phyloP scores from a whole-genome alignment of 1,140 invertebrate genomes.

The Caligus rogercresseyi region DNA sequence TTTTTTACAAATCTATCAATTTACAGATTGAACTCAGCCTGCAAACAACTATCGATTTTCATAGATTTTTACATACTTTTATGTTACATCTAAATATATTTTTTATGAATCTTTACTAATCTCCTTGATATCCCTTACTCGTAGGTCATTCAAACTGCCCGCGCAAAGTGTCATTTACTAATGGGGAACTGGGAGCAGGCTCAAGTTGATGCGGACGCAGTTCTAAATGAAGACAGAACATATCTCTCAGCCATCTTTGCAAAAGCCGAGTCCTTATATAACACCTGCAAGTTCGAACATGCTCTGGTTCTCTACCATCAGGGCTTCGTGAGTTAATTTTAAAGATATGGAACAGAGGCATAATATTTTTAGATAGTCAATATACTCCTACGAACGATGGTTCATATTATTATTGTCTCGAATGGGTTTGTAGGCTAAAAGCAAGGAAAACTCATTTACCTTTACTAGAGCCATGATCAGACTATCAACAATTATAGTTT shows the following conservation, averaged over 20 bases:
- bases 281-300: constrained; percentile 14
- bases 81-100: background rate
- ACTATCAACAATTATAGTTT: too few species aligned
- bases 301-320: constrained; percentile 12
- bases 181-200: constrained; percentile 12
- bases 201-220: background rate
- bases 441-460: too few species aligned
- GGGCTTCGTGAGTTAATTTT: constrained; percentile 1
- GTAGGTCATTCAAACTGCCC: background rate
- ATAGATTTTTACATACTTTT: too few species aligned
- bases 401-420: too few species aligned
- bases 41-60: too few species aligned
- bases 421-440: too few species aligned
- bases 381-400: too few species aligned
- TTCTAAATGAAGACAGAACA: background rate
- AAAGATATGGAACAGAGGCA: background rate
- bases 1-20: too few species aligned
- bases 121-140: background rate
- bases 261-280: constrained; percentile 11
- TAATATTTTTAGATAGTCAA: background rate
- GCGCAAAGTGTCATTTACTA: constrained; percentile 11
- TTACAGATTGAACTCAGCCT: too few species aligned
- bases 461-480: too few species aligned
- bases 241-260: constrained; percentile 6
- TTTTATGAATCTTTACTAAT: background rate